Percentiles rank a stretch among this genome's conserved stretches.
phyloP scores from a whole-genome alignment of 2,797 vertebrate genomes.

The Molossus molossus region DNA sequence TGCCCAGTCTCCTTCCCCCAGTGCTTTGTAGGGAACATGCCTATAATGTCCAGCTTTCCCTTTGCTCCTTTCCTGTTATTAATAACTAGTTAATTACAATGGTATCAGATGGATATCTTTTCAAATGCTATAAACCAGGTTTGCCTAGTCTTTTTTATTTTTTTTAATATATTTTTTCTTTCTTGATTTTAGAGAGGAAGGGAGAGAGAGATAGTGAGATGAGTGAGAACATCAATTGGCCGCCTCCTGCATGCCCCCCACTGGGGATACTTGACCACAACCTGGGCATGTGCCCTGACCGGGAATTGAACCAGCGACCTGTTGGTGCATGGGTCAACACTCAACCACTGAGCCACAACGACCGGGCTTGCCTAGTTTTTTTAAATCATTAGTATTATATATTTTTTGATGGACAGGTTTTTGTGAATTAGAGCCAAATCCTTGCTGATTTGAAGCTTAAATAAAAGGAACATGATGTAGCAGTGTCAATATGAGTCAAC shows the following conservation, averaged over 20 bases:
- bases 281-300: too few species aligned
- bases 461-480: not conserved
- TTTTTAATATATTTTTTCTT: too few species aligned
- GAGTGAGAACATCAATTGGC: too few species aligned
- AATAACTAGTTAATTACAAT: not conserved
- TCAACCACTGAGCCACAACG: too few species aligned
- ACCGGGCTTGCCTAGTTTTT: not conserved
- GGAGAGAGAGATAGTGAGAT: too few species aligned
- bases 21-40: not conserved
- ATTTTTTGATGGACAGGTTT: not conserved
- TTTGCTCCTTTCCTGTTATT: not conserved
- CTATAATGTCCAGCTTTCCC: not conserved
- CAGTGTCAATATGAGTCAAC: not conserved
- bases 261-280: too few species aligned
- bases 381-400: slow-evolving; percentile 12
- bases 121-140: not conserved
- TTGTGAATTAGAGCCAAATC: not conserved
- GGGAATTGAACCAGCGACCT: too few species aligned
- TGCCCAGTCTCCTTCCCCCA: not conserved
- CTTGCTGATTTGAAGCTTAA: not conserved
- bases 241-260: too few species aligned
- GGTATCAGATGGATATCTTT: not conserved
- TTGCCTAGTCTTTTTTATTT: slow-evolving; percentile 9
- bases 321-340: too few species aligned
- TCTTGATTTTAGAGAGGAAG: too few species aligned